Conservation (phyloP, 2,797 vertebrate genomes). For the Takifugu rubripes region DNA sequence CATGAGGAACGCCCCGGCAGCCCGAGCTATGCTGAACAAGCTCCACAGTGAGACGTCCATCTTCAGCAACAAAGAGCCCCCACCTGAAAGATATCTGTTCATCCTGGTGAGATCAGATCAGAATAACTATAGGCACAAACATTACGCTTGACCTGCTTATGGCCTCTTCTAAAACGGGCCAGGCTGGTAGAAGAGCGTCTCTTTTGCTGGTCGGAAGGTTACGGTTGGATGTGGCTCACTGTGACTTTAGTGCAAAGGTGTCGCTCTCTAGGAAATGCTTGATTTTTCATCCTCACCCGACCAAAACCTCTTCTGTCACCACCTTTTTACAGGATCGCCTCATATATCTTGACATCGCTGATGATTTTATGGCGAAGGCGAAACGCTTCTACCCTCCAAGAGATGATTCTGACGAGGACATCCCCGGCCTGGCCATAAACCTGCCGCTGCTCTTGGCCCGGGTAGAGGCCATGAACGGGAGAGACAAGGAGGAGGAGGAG, state of each 20-base stretch:
- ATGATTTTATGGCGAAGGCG: conserved; percentile 80
- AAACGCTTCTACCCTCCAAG: conserved; percentile 77
- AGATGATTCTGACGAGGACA: conserved; percentile 68
- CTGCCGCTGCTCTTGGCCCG: conserved; percentile 76
- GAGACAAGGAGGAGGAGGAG: conserved; percentile 14
- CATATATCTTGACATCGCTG: conserved; percentile 78
- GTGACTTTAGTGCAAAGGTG: too few relatives aligned
- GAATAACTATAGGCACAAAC: not conserved
- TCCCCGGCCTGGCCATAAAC: conserved; percentile 49
- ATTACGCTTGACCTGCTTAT: too few relatives aligned
- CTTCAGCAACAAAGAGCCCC: conserved; percentile 67
- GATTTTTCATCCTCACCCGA: too few relatives aligned
- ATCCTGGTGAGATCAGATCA: conserved; percentile 71
- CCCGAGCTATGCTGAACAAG: conserved; percentile 67
- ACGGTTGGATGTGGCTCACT: too few relatives aligned
- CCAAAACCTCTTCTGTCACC: not conserved
- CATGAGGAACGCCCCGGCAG: conserved; percentile 73
- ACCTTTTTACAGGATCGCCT: conserved; percentile 74
- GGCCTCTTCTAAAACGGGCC: too few relatives aligned
- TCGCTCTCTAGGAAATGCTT: too few relatives aligned
- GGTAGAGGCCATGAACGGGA: conserved; percentile 60
- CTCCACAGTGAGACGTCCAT: conserved; percentile 78
- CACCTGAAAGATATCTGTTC: conserved; percentile 84
- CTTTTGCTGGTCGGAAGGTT: too few relatives aligned
- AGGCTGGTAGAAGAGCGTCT: too few relatives aligned